Base-by-base conservation (phyloP, 2,797 vertebrate genomes). In the Pangasius djambal region DNA sequence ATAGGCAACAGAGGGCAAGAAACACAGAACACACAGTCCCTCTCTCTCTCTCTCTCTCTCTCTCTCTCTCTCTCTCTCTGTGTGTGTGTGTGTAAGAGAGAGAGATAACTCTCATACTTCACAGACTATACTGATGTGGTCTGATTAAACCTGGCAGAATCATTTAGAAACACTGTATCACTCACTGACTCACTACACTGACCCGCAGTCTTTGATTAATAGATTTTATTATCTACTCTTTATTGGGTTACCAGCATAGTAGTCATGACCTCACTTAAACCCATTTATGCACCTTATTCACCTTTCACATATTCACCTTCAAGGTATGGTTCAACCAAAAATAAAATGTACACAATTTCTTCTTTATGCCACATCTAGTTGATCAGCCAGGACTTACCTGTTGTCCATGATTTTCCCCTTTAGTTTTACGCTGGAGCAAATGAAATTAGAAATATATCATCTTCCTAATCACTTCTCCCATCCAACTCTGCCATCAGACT, bases 1-100 rank as follows among this genome's bases (percentile, higher is more conserved):
- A 96, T 95, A 95, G 37, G 94, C n/a, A 65, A 83, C 87, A 34
- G n/a, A 34, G 83, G 67, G 25, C 74, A 37, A 61, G 48, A 69
- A 65, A 85, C 79, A 70, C 34, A 81, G 52, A 69, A 25, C 55
- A 74, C 69, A n/a, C 20, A 34, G 69, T 88, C 3, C 40, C 40
- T 4, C 40, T 40, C 3, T 40, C 40, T 44, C 44, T 44, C 44
- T 44, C 40, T 40, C 40, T 40, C 4, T 44, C 40, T 44, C 40
- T 44, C 40, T 44, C 40, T 44, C 40, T 44, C 44, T 44, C 44
- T 44, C 44, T 44, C 44, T 44, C 44, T 44, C 10, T 55, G 72
- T 74, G 72, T 40, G 34, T 67, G 65, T 67, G 28, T 69, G n/a
- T 67, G 65, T 31, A 10, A 52, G 50, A 52, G 50, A 52, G 50